These are phyloP conservation scores for Tinea semifulvella DNA, from an alignment of 2,888 invertebrate genomes.

Conservation along the genomic window DNA sequence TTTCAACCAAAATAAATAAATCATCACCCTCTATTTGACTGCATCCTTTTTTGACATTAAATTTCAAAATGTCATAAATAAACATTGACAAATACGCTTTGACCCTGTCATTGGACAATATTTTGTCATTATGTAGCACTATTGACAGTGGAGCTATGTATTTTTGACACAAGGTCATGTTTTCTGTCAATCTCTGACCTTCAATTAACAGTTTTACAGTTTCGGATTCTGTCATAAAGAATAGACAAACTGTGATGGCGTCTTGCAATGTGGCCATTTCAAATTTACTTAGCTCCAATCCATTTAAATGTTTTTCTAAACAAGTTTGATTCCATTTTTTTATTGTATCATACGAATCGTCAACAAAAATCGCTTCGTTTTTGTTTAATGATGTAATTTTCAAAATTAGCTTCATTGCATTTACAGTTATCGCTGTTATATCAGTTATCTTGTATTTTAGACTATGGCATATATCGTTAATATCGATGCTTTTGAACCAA, in stretches of 20 bases:
- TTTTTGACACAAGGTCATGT: conserved; percentile 23
- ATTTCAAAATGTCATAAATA: conserved; percentile 28
- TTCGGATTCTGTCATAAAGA: conserved; percentile 21
- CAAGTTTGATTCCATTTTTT: conserved; percentile 15
- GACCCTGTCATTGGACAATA: conserved; percentile 25
- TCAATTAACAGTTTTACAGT: conserved; percentile 23
- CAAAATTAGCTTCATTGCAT: conserved; percentile 25
- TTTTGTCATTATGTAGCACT: conserved; percentile 22
- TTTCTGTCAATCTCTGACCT: conserved; percentile 19
- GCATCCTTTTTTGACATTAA: conserved; percentile 23
- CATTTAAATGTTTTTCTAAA: conserved; percentile 6
- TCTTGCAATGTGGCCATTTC: conserved; percentile 26
- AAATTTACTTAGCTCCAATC: conserved; percentile 15
- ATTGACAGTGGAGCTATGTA: conserved; percentile 27
- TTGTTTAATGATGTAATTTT: conserved; percentile 18
- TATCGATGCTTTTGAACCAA: conserved; percentile 22
- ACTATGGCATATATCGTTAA: conserved; percentile 24
- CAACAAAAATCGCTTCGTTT: background rate
- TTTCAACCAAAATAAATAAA: background rate
- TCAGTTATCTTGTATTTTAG: conserved; percentile 22
- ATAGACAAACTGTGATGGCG: conserved; percentile 27
- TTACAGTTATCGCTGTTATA: conserved; percentile 19
- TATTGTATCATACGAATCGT: conserved; percentile 6
- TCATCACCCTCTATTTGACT: background rate
- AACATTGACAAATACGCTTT: conserved; percentile 21